These are phyloP conservation scores for Philopedon plagiatum DNA, from an alignment of 2,888 invertebrate genomes.

Conservation along the genomic window DNA sequence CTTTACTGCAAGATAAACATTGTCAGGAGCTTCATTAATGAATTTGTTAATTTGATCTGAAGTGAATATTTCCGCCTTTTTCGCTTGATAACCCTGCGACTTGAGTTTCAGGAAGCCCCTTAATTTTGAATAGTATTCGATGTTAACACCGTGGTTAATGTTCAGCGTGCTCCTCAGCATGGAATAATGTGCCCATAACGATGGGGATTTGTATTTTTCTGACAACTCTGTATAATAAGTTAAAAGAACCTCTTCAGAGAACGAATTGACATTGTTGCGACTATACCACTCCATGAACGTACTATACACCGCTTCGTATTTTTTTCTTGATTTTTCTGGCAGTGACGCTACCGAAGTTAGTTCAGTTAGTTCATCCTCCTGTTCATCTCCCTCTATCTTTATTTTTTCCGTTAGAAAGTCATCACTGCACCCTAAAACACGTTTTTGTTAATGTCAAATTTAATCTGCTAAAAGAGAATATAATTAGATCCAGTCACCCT, in stretches of 20 bases:
- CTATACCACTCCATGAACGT: slow-evolving; percentile 52
- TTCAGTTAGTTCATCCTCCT: too few relatives aligned
- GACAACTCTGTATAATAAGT: slow-evolving; percentile 50
- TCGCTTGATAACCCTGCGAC: slow-evolving; percentile 55
- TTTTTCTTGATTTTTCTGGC: slow-evolving; percentile 45
- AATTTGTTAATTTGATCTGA: slow-evolving; percentile 52
- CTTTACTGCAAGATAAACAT: slow-evolving; percentile 46
- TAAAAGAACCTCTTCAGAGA: slow-evolving; percentile 52
- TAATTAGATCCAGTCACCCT: too few relatives aligned
- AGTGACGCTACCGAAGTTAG: too few relatives aligned
- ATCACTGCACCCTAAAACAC: too few relatives aligned
- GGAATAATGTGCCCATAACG: slow-evolving; percentile 26
- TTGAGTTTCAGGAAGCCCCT: slow-evolving; percentile 55
- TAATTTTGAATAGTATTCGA: slow-evolving; percentile 46
- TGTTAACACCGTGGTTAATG: slow-evolving; percentile 36
- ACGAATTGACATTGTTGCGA: slow-evolving; percentile 37
- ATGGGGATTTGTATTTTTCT: slow-evolving; percentile 19
- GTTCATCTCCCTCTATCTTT: too few relatives aligned
- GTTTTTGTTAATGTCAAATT: too few relatives aligned
- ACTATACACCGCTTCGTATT: slow-evolving; percentile 49
- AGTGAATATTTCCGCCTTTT: slow-evolving; percentile 59
- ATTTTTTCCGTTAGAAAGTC: too few relatives aligned
- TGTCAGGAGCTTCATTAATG: slow-evolving; percentile 37
- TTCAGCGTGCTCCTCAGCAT: slow-evolving; percentile 19
- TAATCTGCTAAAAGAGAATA: too few relatives aligned